Conservation (phyloP, 2,888 invertebrate species). For the Mactromeris polynyma region DNA sequence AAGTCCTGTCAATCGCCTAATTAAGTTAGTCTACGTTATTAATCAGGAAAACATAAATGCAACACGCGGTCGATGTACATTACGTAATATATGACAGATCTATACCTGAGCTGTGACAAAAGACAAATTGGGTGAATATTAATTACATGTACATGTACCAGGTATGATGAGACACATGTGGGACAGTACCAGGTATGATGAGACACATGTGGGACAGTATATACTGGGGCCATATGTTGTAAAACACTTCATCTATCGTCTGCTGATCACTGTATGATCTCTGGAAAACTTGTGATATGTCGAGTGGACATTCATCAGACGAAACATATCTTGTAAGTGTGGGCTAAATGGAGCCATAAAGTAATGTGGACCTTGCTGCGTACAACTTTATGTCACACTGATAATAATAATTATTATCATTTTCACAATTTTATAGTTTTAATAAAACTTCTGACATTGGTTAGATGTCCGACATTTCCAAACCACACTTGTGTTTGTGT, state of each 20-base stretch:
- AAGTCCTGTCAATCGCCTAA: background rate
- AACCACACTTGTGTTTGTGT: too few relatives aligned
- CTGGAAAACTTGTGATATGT: background rate
- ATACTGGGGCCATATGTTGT: background rate
- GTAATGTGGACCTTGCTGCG: too few relatives aligned
- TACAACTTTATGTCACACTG: too few relatives aligned
- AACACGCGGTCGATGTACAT: background rate
- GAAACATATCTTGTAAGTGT: too few relatives aligned
- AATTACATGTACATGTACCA: background rate
- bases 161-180: background rate
- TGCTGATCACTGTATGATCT: background rate
- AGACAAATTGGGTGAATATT: background rate
- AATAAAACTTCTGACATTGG: too few relatives aligned
- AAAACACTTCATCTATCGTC: background rate
- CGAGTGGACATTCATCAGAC: background rate
- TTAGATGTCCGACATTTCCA: too few relatives aligned
- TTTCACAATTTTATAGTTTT: too few relatives aligned
- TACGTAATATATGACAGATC: background rate
- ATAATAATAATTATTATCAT: too few relatives aligned
- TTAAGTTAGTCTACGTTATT: background rate
- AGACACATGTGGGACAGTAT: background rate
- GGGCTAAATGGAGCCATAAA: too few relatives aligned
- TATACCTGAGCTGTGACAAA: background rate
- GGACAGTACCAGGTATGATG: background rate
- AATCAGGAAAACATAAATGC: background rate